Percentiles rank a stretch among this genome's conserved stretches.
These are phyloP conservation scores for Melanotaenia trifasciata DNA, from an alignment of 2,797 vertebrate genomes.

Conservation along the genomic window DNA sequence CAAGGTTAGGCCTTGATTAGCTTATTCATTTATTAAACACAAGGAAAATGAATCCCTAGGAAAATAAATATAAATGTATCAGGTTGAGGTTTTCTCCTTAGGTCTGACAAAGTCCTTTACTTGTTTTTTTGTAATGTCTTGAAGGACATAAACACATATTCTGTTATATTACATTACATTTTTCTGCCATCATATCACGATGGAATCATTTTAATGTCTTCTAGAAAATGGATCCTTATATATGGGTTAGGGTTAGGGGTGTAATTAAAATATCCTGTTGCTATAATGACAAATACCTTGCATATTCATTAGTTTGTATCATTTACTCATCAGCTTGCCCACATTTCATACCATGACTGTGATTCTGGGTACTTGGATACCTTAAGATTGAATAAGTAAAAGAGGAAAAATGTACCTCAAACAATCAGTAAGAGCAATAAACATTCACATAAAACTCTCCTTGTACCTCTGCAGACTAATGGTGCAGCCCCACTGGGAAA, in stretches of 20 bases:
- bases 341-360: neutral
- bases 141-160: conserved; percentile 15
- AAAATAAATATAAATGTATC: conserved; percentile 41
- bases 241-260: neutral
- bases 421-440: neutral
- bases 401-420: neutral
- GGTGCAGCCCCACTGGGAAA: neutral
- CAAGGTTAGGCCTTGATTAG: conserved; percentile 23
- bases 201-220: neutral
- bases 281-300: neutral
- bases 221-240: neutral
- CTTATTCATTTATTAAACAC: conserved; percentile 30
- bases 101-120: conserved; percentile 24
- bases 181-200: neutral
- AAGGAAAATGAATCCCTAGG: conserved; percentile 19
- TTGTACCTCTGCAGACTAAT: neutral
- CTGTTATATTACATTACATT: conserved; percentile 8
- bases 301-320: too few relatives aligned
- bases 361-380: neutral
- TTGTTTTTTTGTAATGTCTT: conserved; percentile 17
- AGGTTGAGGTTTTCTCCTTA: conserved; percentile 22
- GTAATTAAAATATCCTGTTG: neutral
- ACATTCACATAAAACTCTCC: neutral
- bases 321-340: too few relatives aligned
- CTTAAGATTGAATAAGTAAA: neutral